These are phyloP conservation scores for Syndactyla subalaris DNA, from an alignment of 2,797 vertebrate species.

Conservation along the genomic window DNA sequence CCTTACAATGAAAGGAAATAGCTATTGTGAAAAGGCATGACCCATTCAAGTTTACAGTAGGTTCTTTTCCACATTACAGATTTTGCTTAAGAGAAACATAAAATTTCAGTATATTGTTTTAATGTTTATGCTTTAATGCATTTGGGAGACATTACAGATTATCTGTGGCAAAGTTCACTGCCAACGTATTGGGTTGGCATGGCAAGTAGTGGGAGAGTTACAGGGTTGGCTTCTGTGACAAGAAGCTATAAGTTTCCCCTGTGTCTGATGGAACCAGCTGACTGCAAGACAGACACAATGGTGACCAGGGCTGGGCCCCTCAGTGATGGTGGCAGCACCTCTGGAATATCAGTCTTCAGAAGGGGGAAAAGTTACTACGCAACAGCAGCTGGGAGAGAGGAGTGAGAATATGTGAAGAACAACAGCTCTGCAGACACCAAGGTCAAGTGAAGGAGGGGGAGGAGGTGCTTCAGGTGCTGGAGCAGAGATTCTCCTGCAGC, in stretches of 20 bases:
- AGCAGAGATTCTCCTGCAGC: neutral
- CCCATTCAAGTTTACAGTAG: neutral
- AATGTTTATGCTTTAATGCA: neutral
- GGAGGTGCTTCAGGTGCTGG: rapidly evolving
- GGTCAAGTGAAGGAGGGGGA: neutral
- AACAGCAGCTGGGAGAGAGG: neutral
- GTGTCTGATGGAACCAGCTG: rapidly evolving
- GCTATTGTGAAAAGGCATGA: neutral
- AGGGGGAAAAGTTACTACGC: neutral
- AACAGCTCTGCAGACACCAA: neutral
- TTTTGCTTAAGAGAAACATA: neutral
- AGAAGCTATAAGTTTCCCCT: neutral
- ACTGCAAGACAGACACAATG: rapidly evolving
- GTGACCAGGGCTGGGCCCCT: neutral
- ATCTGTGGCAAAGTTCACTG: neutral
- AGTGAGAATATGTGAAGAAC: neutral
- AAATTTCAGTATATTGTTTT: neutral
- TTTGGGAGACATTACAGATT: neutral
- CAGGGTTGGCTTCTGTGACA: neutral
- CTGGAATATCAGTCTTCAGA: neutral
- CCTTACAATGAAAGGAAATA: neutral
- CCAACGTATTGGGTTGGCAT: neutral
- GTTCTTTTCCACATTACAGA: neutral
- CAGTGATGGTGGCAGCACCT: neutral
- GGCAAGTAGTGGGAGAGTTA: neutral